Evolutionary conservation across 2,113 vertebrate species (phyloP), one percentile per base, ranked within the genome.

Genomic region (Callospermophilus lateralis): DNA sequence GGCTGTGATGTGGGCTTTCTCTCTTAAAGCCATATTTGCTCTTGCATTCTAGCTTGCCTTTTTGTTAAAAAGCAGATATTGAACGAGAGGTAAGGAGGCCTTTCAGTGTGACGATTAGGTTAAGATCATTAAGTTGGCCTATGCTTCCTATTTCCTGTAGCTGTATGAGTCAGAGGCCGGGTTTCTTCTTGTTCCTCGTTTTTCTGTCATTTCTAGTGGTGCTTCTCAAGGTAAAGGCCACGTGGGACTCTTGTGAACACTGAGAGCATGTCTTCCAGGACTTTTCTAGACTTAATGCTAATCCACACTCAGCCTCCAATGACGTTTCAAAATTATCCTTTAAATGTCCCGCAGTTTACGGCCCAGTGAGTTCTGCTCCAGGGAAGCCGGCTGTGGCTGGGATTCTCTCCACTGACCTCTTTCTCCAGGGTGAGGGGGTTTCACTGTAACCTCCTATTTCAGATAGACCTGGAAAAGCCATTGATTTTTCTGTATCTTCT

Each of bases 221-320:
- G 7, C 0, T 84, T 12, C 10, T 61, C 53, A 58, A 32, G 6
- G 6, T 11, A 28, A 55, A 65, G 17, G 53, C 81, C 77, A n/a
- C 5, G 15, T 22, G 4, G 13, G 0, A 12, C 11, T 42, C 12
- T 39, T 2, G 7, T 65, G 53, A 26, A 68, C 4, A 26, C 10
- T 13, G 53, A 20, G 26, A 61, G 3, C 34, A 30, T 55, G 22
- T 8, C 2, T 55, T 15, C 51, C 32, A 37, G 32, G 13, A 79
- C 28, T 68, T 74, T 89, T 6, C 68, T 28, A 22, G 48, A 53
- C 22, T 76, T n/a, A 7, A n/a, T 2, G 7, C 16, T 24, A 11
- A 5, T n/a, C 3, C 16, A 92, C 22, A n/a, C 1, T 30, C 22
- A 63, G 84, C 20, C 37, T 87, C 42, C 13, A 78, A 16, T 1